phyloP scores from a whole-genome alignment of 2,888 invertebrate genomes.

The Anorthoa munda region DNA sequence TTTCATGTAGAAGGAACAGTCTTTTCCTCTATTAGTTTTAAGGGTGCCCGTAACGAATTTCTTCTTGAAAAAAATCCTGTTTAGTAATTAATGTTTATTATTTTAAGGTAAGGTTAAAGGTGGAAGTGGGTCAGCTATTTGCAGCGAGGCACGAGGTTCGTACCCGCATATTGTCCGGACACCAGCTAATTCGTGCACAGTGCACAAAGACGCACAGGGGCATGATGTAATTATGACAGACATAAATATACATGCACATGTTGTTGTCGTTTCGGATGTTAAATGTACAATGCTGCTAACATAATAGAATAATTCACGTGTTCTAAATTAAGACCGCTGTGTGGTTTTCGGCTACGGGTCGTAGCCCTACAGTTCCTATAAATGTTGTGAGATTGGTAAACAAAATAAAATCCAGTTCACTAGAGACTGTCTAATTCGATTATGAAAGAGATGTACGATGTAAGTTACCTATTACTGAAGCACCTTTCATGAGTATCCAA shows the following conservation, averaged over 20 bases:
- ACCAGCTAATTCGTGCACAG: constrained; percentile 42
- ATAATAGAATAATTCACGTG: constrained; percentile 1
- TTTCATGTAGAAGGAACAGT: constrained; percentile 51
- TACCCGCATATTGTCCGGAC: constrained; percentile 39
- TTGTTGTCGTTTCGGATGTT: constrained; percentile 23
- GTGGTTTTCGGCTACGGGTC: background rate
- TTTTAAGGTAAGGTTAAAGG: constrained; percentile 5
- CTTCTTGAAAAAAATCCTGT: constrained; percentile 24
- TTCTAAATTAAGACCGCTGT: constrained; percentile 4
- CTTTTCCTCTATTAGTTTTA: constrained; percentile 61
- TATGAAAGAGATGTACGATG: background rate
- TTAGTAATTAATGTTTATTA: constrained; percentile 32
- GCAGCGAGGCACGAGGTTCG: constrained; percentile 1
- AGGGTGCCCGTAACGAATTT: constrained; percentile 36
- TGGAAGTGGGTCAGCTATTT: constrained; percentile 47
- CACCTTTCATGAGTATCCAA: background rate
- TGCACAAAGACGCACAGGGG: constrained; percentile 20
- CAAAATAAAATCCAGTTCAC: background rate
- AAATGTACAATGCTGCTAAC: constrained; percentile 27
- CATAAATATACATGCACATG: constrained; percentile 38
- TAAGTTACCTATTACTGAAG: background rate
- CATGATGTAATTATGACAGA: constrained; percentile 50
- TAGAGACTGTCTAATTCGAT: background rate
- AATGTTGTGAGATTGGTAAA: background rate
- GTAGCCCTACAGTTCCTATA: background rate